Evolutionary conservation across 2,797 vertebrate genomes (phyloP), one percentile per base, ranked within the genome.

Genomic region (Stomatorhinus walkeri): DNA sequence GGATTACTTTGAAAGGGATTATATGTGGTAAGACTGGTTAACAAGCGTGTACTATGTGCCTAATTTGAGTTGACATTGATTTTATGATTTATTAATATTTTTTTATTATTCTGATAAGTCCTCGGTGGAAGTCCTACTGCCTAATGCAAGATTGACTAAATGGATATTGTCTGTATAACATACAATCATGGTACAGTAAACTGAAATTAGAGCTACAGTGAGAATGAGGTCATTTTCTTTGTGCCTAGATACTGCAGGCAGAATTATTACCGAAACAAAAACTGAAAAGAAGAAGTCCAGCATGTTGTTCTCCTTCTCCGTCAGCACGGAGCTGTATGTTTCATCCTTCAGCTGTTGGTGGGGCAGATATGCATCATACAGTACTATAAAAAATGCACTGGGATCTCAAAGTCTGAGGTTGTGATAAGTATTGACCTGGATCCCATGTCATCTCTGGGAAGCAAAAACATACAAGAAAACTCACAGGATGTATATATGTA

Each of bases 221-320:
- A 76, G 24, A 76, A 36, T 83, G 32, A 81, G 72, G 19, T 48
- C n/a, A 83, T 32, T 88, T 22, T 59, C 79, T 88, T 72, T 46
- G 0, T n/a, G 43, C 4, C 19, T 93, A 99, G 98, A 98, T 92
- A 99, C 97, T 0, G 98, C 98, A 0, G 98, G 98, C 0, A 98
- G 99, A 88, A 97, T 99, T 93, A 97, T 98, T 93, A 99, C 98
- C 95, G 98, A 87, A 98, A 97, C 79, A 97, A 98, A 61, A 99
- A 99, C 95, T 98, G 99, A 99, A 92, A 96, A 96, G 89, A 96
- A 95, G 92, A 98, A 98, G 95, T 98, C 98, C 0, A 96, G 99
- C 92, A 98, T 98, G 94, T 99, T 99, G 94, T 99, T 99, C 94
- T 96, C 98, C 89, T 95, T 98, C 88, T 99, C 98, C 87, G 97